These are phyloP conservation scores for Battus philenor DNA, from an alignment of 1,140 invertebrate genomes.

Conservation along the genomic window DNA sequence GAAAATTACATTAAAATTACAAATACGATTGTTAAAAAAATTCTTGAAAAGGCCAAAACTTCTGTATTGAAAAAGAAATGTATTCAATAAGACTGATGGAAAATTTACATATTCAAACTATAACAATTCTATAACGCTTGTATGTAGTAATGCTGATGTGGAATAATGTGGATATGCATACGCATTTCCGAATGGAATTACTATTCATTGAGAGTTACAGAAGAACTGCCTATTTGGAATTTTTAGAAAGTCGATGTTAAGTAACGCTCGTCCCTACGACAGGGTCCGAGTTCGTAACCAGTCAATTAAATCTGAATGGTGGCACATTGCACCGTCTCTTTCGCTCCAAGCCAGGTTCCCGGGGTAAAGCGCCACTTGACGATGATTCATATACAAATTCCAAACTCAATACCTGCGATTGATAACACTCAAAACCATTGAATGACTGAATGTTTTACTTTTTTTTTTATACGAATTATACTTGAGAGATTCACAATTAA, in stretches of 20 bases:
- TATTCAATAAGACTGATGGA: too few relatives aligned
- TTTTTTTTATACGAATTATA: slow-evolving; percentile 38
- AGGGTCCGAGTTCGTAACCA: slow-evolving; percentile 70
- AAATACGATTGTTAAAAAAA: too few relatives aligned
- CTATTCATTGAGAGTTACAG: slow-evolving; percentile 49
- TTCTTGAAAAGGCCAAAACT: too few relatives aligned
- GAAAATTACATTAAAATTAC: too few relatives aligned
- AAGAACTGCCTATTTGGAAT: slow-evolving; percentile 54
- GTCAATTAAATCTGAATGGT: slow-evolving; percentile 72
- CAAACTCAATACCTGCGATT: slow-evolving; percentile 70
- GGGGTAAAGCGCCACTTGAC: slow-evolving; percentile 71
- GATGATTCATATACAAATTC: slow-evolving; percentile 71
- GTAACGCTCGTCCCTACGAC: slow-evolving; percentile 64
- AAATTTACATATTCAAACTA: too few relatives aligned
- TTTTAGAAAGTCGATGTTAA: slow-evolving; percentile 69
- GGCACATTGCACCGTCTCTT: slow-evolving; percentile 61
- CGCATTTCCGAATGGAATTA: slow-evolving; percentile 46
- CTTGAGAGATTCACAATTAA: background rate
- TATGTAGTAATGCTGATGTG: too few relatives aligned
- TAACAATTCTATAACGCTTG: too few relatives aligned
- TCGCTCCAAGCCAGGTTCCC: slow-evolving; percentile 49
- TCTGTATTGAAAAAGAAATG: too few relatives aligned
- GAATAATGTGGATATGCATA: slow-evolving; percentile 15
- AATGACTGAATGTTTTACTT: slow-evolving; percentile 57
- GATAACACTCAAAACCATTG: slow-evolving; percentile 69